These are phyloP conservation scores for Halotydeus destructor DNA, from an alignment of 1,140 invertebrate species.

Conservation along the genomic window DNA sequence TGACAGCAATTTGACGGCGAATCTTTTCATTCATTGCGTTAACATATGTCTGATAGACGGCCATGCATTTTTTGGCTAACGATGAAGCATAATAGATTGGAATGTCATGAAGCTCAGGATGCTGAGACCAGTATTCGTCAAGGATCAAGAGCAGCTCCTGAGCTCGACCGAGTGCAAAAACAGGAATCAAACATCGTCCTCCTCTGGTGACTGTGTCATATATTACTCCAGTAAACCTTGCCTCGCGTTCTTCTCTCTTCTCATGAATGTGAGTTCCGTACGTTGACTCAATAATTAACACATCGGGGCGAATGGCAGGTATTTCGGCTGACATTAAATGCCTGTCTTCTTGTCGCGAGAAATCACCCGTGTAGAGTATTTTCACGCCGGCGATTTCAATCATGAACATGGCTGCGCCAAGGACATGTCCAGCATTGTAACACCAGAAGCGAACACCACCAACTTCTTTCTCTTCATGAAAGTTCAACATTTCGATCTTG, in stretches of 20 bases:
- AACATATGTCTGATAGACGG: constrained; percentile 97
- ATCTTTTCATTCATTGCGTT: constrained; percentile 99
- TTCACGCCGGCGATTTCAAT: constrained; percentile 97
- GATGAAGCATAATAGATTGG: constrained; percentile 99
- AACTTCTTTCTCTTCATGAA: constrained; percentile 94
- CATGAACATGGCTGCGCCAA: constrained; percentile 99
- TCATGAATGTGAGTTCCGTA: constrained; percentile 99
- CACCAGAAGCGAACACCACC: constrained; percentile 78
- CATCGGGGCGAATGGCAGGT: constrained; percentile 81
- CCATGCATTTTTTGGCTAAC: constrained; percentile 98
- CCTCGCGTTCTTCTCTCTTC: constrained; percentile 85
- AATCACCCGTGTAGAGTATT: constrained; percentile 93
- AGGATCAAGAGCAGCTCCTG: constrained; percentile 89
- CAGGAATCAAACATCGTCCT: constrained; percentile 90
- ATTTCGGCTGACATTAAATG: constrained; percentile 99
- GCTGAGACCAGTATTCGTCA: constrained; percentile 94
- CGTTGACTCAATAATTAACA: constrained; percentile 93
- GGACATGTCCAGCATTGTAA: constrained; percentile 94
- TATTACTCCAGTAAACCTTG: constrained; percentile 74
- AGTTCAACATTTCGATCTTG: constrained; percentile 94
- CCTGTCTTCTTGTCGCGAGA: constrained; percentile 91
- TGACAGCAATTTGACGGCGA: constrained; percentile 80
- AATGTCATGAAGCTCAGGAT: constrained; percentile 94
- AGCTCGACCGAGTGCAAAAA: constrained; percentile 91
- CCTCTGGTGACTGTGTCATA: constrained; percentile 89